Conservation (phyloP, 2,113 vertebrate genomes). For the Arizona elegans region DNA sequence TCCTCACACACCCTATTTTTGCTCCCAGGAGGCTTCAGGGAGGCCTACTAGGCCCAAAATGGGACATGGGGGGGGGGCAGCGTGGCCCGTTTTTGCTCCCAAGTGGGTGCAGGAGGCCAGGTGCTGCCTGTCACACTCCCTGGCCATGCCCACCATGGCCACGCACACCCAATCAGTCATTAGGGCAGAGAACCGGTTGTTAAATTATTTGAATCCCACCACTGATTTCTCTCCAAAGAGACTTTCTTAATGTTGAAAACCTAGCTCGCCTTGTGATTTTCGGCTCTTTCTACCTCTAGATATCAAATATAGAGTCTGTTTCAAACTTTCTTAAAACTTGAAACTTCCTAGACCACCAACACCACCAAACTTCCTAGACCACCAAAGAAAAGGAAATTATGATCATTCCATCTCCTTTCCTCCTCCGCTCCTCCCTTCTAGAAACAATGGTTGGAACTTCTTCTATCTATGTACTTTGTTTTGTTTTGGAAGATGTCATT, state of each 20-base stretch:
- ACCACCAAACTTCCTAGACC: background rate
- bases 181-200: no score
- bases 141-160: no score
- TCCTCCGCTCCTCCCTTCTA: background rate
- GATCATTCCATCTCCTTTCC: background rate
- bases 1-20: no score
- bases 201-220: no score
- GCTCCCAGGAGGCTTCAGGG: no score
- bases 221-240: background rate
- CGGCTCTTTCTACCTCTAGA: background rate
- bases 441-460: background rate
- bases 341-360: background rate
- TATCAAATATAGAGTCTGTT: background rate
- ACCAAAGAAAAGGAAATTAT: background rate
- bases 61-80: no score
- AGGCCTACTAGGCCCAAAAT: no score
- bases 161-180: no score
- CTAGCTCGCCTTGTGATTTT: background rate
- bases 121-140: no score
- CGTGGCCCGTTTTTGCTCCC: no score
- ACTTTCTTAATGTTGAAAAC: background rate
- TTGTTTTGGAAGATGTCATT: background rate
- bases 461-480: background rate
- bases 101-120: no score
- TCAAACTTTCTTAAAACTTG: background rate